Base-by-base conservation (phyloP, 2,888 invertebrate genomes). In the Perizoma affinitatum region DNA sequence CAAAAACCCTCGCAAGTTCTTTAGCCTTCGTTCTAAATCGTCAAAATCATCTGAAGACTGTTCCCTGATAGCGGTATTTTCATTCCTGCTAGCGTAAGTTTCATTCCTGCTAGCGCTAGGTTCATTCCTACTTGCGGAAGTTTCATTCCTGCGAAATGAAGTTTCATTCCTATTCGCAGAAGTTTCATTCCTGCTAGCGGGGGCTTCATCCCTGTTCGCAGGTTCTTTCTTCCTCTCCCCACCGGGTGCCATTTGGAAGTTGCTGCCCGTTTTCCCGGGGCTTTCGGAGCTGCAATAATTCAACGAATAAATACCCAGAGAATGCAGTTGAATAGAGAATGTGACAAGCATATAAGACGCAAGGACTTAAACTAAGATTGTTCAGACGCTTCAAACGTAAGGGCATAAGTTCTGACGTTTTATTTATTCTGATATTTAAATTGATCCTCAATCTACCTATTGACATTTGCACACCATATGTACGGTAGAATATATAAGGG, bases 241-340 rank as follows among this genome's bases (percentile, higher is more conserved):
- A 0, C 91, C 91, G 0, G 91, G 91, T 0, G 90, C 90, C 88
- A 89, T 88, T 63, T 87, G 86, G 74, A 90, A 90, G 40, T 72
- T 75, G 4, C 79, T 71, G 0, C 75, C 75, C 0, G 77, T 60
- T 50, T 87, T 87, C 6, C 82, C 84, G 0, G 87, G 86, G 46
- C 84, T 87, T 11, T 84, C 87, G 0, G 83, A 68, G 45, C 88
- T 89, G 75, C 7, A 55, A 52, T 10, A n/a, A 42, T 5, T 42
- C 4, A n/a, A 5, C 10, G 10, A 5, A 42, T 42, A n/a, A 42
- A 9, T 42, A 10, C 4, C 7, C 1, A 38, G 38, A 6, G 38
- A 4, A 7, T 3, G 38, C 5, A 7, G 38, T 6, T 38, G 7
- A 5, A 6, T 36, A 36, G 36, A 5, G 36, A 36, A 36, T 36